Conservation (phyloP, 2,113 vertebrate species). For the Ranitomeya variabilis region DNA sequence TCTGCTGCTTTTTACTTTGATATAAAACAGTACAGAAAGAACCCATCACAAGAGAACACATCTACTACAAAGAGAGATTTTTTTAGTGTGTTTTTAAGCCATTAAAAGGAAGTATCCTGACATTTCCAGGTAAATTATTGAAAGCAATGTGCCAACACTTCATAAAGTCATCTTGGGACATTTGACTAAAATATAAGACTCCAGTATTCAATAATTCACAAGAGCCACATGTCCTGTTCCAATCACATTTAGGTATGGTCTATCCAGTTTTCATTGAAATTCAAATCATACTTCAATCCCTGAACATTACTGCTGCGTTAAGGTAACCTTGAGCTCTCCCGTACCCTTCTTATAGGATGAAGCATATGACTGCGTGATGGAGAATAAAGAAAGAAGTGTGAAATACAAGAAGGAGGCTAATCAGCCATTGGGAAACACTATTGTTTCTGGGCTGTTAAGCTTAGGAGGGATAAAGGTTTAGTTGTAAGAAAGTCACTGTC, state of each 20-base stretch:
- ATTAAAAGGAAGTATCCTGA: conserved; percentile 1
- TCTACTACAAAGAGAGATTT: not conserved
- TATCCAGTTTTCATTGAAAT: not conserved
- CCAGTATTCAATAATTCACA: conserved; percentile 2
- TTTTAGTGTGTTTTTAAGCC: conserved; percentile 12
- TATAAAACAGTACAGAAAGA: not conserved
- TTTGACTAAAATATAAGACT: not conserved
- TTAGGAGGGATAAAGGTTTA: not conserved
- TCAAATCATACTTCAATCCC: conserved; percentile 2
- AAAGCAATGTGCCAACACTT: conserved; percentile 42
- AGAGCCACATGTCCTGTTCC: not conserved
- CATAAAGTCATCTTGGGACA: conserved; percentile 27
- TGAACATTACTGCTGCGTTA: not conserved
- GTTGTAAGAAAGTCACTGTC: not conserved
- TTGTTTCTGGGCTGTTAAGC: not conserved
- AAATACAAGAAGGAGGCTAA: not conserved
- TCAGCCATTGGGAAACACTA: not conserved
- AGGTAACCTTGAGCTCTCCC: not conserved
- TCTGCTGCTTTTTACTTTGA: not conserved
- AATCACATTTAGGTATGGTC: not conserved
- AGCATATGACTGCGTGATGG: not conserved
- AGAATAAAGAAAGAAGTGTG: not conserved
- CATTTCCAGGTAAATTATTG: conserved; percentile 16
- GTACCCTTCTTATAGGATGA: not conserved
- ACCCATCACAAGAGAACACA: not conserved